Percentiles rank a stretch among this genome's conserved stretches.
Evolutionary conservation across 2,113 vertebrate species (phyloP).

Genomic region (Poecile atricapillus): DNA sequence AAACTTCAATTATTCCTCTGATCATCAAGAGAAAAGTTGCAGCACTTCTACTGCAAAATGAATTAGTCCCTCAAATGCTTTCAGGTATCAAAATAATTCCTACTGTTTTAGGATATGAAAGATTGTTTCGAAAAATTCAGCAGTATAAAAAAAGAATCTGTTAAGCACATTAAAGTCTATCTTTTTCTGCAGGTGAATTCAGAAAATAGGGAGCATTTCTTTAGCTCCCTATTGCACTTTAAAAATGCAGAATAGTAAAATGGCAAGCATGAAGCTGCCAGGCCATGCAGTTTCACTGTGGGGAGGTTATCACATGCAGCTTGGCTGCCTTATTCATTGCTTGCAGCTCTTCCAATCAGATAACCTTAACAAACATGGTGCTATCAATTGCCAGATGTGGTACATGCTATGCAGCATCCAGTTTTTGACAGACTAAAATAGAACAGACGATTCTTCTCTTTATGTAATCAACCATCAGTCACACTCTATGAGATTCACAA

Average conservation of each 20-base stretch:
- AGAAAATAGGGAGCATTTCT: neutral
- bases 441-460: slow-evolving; percentile 21
- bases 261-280: slow-evolving; percentile 1
- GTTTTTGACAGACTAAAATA: slow-evolving; percentile 33
- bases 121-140: neutral
- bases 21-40: neutral
- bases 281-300: neutral
- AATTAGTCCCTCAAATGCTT: neutral
- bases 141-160: neutral
- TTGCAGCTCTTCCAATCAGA: slow-evolving; percentile 28
- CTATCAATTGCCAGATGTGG: slow-evolving; percentile 38
- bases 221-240: neutral
- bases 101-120: neutral
- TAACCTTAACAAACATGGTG: slow-evolving; percentile 42
- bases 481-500: slow-evolving; percentile 32
- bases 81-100: neutral
- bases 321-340: slow-evolving; percentile 26
- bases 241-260: slow-evolving; percentile 8
- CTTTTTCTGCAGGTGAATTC: neutral
- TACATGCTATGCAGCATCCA: neutral
- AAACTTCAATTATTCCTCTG: neutral
- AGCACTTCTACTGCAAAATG: neutral
- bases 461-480: slow-evolving; percentile 55
- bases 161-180: neutral
- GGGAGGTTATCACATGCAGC: slow-evolving; percentile 33